These are phyloP conservation scores for Hoplodrina ambigua DNA, from an alignment of 2,888 invertebrate genomes.

Conservation along the genomic window DNA sequence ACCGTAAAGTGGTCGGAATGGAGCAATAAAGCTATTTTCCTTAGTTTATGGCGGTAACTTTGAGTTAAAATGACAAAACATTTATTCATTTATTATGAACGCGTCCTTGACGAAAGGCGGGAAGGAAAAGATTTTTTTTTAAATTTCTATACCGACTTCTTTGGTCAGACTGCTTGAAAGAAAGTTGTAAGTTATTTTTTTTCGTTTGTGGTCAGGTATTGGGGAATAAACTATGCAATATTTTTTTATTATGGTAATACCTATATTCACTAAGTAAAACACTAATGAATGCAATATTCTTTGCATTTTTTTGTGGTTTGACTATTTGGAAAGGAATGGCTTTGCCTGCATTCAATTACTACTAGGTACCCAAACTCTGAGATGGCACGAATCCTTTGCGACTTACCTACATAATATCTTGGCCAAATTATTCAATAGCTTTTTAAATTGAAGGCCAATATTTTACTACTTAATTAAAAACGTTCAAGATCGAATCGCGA, in stretches of 20 bases:
- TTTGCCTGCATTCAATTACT: too few relatives aligned
- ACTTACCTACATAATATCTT: too few relatives aligned
- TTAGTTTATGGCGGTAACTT: slow-evolving; percentile 66
- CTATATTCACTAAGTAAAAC: slow-evolving; percentile 20
- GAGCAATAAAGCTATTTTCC: slow-evolving; percentile 75
- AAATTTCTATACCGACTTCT: slow-evolving; percentile 24
- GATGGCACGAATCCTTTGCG: too few relatives aligned
- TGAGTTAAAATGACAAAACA: slow-evolving; percentile 73
- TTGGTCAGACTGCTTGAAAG: slow-evolving; percentile 54
- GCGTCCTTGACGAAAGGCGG: slow-evolving; percentile 62
- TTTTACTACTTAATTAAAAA: too few relatives aligned
- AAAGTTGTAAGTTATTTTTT: slow-evolving; percentile 60
- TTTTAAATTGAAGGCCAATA: too few relatives aligned
- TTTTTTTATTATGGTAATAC: slow-evolving; percentile 44
- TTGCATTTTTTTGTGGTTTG: slow-evolving; percentile 4
- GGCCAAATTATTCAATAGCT: too few relatives aligned
- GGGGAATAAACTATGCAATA: slow-evolving; percentile 62
- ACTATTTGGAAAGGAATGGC: neutral
- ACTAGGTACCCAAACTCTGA: too few relatives aligned
- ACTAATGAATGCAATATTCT: slow-evolving; percentile 27
- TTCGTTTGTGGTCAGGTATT: slow-evolving; percentile 60
- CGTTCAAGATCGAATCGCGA: too few relatives aligned
- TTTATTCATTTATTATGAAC: slow-evolving; percentile 59
- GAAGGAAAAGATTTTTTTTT: slow-evolving; percentile 30
- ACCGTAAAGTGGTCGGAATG: slow-evolving; percentile 81